These are phyloP conservation scores for Lycopodina hypogea DNA, from an alignment of 37 sponge, comb jelly and placozoan genomes.

Conservation along the genomic window DNA sequence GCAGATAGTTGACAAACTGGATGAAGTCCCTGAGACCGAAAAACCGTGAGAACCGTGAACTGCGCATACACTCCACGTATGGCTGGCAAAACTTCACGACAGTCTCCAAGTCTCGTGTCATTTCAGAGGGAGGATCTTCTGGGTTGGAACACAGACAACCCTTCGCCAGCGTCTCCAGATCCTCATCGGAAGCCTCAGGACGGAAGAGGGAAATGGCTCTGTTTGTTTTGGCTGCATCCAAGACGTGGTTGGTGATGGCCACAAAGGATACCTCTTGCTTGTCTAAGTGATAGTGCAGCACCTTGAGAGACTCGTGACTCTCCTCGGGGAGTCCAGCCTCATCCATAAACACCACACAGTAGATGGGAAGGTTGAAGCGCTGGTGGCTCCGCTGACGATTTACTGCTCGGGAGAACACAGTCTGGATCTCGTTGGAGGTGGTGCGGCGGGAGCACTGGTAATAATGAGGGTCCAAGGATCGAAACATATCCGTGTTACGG, in stretches of 20 bases:
- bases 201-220: slow-evolving; percentile 85
- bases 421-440: slow-evolving; percentile 87
- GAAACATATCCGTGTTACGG: slow-evolving; percentile 58
- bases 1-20: slow-evolving; percentile 82
- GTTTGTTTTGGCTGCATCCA: slow-evolving; percentile 95
- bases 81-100: slow-evolving; percentile 63
- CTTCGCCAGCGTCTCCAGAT: slow-evolving; percentile 64
- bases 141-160: slow-evolving; percentile 67
- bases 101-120: slow-evolving; percentile 34
- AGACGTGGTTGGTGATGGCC: slow-evolving; percentile 85
- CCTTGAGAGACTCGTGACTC: slow-evolving; percentile 91
- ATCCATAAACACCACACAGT: slow-evolving; percentile 93
- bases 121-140: slow-evolving; percentile 54
- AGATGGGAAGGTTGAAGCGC: slow-evolving; percentile 54
- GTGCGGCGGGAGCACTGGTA: slow-evolving; percentile 91
- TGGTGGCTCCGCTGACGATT: slow-evolving; percentile 66
- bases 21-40: slow-evolving; percentile 91
- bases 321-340: slow-evolving; percentile 93
- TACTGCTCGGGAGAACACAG: slow-evolving; percentile 79
- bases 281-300: slow-evolving; percentile 91
- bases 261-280: slow-evolving; percentile 86
- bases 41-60: slow-evolving; percentile 31
- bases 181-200: slow-evolving; percentile 63
- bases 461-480: slow-evolving; percentile 72
- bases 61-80: slow-evolving; percentile 46